Evolutionary conservation across 2,113 vertebrate genomes (phyloP), one percentile per base, ranked within the genome.

Genomic region (Cavia porcellus): DNA sequence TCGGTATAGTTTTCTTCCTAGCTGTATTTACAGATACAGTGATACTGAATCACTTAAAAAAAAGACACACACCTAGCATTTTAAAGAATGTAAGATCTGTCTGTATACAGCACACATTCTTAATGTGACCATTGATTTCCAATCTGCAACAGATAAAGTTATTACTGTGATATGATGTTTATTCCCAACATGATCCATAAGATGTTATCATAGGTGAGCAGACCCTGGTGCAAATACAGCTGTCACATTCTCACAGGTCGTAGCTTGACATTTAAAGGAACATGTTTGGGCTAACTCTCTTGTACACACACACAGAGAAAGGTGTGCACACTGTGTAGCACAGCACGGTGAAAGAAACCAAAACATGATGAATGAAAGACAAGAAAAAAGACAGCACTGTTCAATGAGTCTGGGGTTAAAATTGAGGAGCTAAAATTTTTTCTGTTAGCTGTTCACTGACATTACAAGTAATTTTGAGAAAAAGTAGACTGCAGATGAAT

Each of bases 401-500:
- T 83, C 10, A 57, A 32, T 74, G 13, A 57, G 4, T 38, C 90
- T 87, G 66, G 5, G 55, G 9, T 87, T 84, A 47, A 38, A 95
- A 74, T 64, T 80, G 81, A 90, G 20, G 28, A 72, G 2, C 45
- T 79, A 84, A 59, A 90, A 28, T 84, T 12, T 84, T 32, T 59
- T 47, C 24, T 35, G 42, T 81, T 93, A 87, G n/a, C 5, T 85
- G 75, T 85, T 92, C 7, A 64, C 45, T 72, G 42, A 30, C 80
- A 28, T 86, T 95, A 25, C 70, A 70, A 96, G 4, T 62, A 91
- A 61, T 57, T 89, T 59, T 87, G 52, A 80, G 4, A 88, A 61
- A 86, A 94, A 64, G 66, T 1, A 52, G 38, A 77, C 81, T 94
- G 75, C 6, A 81, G 32, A 57, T 50, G 3, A 82, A 9, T 59